Percentiles rank a stretch among this genome's conserved stretches.
These are phyloP conservation scores for Drosophila tropicalis DNA, from an alignment of 1,140 invertebrate genomes.

Conservation along the genomic window DNA sequence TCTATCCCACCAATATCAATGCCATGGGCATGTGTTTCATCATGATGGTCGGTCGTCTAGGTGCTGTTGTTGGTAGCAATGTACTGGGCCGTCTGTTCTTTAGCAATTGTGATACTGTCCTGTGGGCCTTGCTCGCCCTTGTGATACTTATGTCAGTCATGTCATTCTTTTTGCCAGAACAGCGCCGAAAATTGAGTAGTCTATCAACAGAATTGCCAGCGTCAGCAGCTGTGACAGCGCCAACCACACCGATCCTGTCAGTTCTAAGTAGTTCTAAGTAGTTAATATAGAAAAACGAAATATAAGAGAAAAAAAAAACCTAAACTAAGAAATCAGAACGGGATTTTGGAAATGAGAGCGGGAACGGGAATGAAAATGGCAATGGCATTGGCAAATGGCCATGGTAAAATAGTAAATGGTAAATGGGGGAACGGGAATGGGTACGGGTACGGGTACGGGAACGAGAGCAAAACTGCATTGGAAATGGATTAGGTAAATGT, in stretches of 20 bases:
- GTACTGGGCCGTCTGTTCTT: slow-evolving; percentile 78
- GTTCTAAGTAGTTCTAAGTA: slow-evolving; percentile 48
- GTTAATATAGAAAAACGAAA: neutral
- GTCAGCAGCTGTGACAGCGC: slow-evolving; percentile 27
- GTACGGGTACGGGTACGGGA: slow-evolving; percentile 35
- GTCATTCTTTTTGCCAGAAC: slow-evolving; percentile 63
- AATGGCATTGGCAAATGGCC: neutral
- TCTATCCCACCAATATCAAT: slow-evolving; percentile 83
- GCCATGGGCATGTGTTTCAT: slow-evolving; percentile 84
- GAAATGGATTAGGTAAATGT: slow-evolving; percentile 78
- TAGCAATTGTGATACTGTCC: slow-evolving; percentile 70
- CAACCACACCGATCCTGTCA: slow-evolving; percentile 27
- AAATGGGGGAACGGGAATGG: neutral
- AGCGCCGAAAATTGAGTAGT: neutral
- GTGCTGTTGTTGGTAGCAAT: slow-evolving; percentile 81
- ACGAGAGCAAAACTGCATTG: slow-evolving; percentile 61
- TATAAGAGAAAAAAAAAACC: neutral
- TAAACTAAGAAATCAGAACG: slow-evolving; percentile 4
- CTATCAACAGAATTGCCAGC: neutral
- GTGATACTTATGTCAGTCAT: slow-evolving; percentile 39
- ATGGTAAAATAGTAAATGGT: neutral
- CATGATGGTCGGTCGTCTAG: slow-evolving; percentile 83
- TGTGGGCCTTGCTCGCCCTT: slow-evolving; percentile 59
- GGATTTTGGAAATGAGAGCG: slow-evolving; percentile 4
- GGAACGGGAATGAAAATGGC: slow-evolving; percentile 3